Percentiles rank a stretch among this genome's conserved stretches.
Conservation (phyloP, 2,113 vertebrate species). For the Macrotus californicus region DNA sequence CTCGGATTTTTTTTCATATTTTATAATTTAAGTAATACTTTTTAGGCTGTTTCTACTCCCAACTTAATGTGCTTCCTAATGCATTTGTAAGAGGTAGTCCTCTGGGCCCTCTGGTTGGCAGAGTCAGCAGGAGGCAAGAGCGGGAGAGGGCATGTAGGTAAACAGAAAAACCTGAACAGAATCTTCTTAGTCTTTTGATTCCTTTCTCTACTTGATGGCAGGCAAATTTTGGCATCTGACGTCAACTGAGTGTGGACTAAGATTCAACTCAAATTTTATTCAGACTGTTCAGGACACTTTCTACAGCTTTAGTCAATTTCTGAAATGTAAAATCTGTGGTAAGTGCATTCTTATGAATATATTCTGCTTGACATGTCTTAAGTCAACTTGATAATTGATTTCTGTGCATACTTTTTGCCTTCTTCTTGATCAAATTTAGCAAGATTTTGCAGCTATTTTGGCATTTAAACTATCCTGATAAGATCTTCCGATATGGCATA, state of each 20-base stretch:
- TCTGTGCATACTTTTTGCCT: background rate
- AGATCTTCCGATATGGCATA: background rate
- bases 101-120: background rate
- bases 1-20: background rate
- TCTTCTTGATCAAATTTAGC: background rate
- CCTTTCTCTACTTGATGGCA: background rate
- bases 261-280: background rate
- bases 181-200: background rate
- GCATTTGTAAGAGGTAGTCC: background rate
- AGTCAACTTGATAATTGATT: background rate
- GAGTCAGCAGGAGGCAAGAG: background rate
- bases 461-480: background rate
- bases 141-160: background rate
- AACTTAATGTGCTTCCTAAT: background rate
- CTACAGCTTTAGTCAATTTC: background rate
- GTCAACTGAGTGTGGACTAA: background rate
- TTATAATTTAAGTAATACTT: background rate
- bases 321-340: background rate
- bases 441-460: background rate
- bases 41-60: background rate
- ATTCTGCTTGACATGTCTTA: background rate
- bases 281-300: background rate
- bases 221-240: background rate
- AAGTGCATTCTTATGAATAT: background rate
- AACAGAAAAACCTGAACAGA: background rate